Percentiles rank a stretch among this genome's conserved stretches.
phyloP scores from a whole-genome alignment of 2,888 invertebrate species.

The Saturnia japonica region DNA sequence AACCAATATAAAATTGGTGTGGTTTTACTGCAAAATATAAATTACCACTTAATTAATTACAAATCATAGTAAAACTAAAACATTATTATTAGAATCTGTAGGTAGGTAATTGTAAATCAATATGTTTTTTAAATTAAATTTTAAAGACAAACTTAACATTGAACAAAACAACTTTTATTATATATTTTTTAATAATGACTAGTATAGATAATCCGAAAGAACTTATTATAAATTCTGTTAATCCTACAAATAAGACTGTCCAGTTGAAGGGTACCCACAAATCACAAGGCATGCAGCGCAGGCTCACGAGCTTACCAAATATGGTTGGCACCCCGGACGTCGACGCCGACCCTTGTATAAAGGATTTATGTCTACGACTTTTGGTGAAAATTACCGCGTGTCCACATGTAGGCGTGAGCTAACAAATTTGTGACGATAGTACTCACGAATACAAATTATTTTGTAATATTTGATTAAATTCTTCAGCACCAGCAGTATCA shows the following conservation, averaged over 20 bases:
- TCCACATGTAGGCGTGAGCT: constrained; percentile 67
- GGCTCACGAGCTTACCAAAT: constrained; percentile 73
- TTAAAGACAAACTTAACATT: neutral
- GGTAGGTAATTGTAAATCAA: neutral
- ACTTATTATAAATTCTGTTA: constrained; percentile 15
- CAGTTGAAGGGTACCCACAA: constrained; percentile 49
- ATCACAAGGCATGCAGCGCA: constrained; percentile 68
- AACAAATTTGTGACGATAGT: constrained; percentile 62
- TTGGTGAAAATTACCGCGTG: constrained; percentile 76
- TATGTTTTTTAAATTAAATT: neutral
- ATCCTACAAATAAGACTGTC: constrained; percentile 26
- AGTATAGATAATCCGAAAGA: neutral
- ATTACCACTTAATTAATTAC: neutral
- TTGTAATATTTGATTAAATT: neutral
- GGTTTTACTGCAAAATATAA: too few species aligned
- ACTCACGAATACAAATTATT: constrained; percentile 33
- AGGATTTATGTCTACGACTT: constrained; percentile 74
- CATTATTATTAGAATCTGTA: neutral
- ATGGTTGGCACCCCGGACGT: constrained; percentile 55
- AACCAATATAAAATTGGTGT: neutral
- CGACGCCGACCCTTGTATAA: constrained; percentile 63
- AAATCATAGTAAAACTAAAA: neutral
- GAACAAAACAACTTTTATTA: neutral
- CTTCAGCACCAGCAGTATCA: neutral
- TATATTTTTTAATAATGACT: neutral